Percentiles rank a stretch among this genome's conserved stretches.
These are phyloP conservation scores for Carabus problematicus DNA, from an alignment of 2,888 invertebrate genomes.

Conservation along the genomic window DNA sequence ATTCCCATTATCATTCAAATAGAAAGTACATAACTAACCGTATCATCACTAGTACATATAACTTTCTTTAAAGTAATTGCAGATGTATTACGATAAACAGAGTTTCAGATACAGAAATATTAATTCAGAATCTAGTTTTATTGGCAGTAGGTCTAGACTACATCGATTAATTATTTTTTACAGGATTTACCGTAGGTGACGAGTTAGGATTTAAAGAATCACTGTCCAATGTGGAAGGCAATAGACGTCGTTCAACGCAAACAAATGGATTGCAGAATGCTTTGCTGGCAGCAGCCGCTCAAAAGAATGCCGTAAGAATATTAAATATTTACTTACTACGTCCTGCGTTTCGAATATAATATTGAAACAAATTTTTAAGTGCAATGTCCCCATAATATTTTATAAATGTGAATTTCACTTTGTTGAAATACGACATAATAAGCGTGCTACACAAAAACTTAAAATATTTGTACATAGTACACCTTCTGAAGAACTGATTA, in stretches of 20 bases:
- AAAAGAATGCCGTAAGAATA: slow-evolving; percentile 26
- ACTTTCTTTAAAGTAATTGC: slow-evolving; percentile 1
- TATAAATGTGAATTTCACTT: too few species aligned
- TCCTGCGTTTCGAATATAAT: too few species aligned
- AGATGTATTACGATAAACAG: too few species aligned
- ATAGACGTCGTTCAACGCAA: slow-evolving; percentile 71
- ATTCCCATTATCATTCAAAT: neutral
- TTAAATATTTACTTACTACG: neutral
- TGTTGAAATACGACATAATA: too few species aligned
- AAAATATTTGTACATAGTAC: too few species aligned
- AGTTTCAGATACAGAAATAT: too few species aligned
- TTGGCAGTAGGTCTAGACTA: too few species aligned
- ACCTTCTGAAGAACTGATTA: too few species aligned
- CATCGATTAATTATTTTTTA: slow-evolving; percentile 51
- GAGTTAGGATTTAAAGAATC: slow-evolving; percentile 87
- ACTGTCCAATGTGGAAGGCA: slow-evolving; percentile 76
- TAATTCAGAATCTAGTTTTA: too few species aligned
- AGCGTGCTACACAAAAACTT: too few species aligned
- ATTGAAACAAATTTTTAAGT: too few species aligned
- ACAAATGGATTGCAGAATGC: slow-evolving; percentile 64
- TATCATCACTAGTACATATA: neutral
- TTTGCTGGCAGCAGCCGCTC: slow-evolving; percentile 54
- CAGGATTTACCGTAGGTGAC: slow-evolving; percentile 87
- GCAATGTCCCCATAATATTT: too few species aligned
- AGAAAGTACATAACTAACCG: slow-evolving; percentile 2